Conservation (phyloP, 2,888 invertebrate species). For the Psylliodes chrysocephalus region DNA sequence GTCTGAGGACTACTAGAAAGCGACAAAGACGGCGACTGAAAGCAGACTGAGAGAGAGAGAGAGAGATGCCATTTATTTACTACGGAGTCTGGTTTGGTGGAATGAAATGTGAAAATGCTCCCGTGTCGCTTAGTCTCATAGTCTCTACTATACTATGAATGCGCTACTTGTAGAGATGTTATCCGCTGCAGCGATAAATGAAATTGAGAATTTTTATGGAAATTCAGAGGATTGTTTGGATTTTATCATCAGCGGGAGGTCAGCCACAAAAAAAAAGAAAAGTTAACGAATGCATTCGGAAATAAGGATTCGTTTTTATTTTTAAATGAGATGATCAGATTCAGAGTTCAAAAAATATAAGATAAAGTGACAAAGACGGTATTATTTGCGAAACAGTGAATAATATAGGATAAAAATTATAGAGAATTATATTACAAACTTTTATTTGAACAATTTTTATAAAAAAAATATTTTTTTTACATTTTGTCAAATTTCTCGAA, state of each 20-base stretch:
- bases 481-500: no score
- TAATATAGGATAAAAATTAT: no score
- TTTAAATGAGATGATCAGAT: no score
- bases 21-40: neutral
- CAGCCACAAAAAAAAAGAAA: no score
- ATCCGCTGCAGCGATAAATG: neutral
- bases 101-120: slow-evolving; percentile 20
- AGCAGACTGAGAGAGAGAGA: neutral
- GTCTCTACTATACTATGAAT: neutral
- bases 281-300: no score
- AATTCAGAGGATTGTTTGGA: neutral
- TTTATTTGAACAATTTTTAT: no score
- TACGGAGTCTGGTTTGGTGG: slow-evolving; percentile 12
- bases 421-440: no score
- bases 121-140: neutral
- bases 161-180: slow-evolving; percentile 1
- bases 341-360: no score
- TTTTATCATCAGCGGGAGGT: neutral
- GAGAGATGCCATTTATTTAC: neutral
- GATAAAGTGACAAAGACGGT: no score
- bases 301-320: no score
- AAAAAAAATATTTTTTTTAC: no score
- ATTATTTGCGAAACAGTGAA: no score
- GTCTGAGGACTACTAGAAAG: neutral
- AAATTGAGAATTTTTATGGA: neutral